These are phyloP conservation scores for Drosophila emarginata DNA, from an alignment of 2,888 invertebrate species.

Conservation along the genomic window DNA sequence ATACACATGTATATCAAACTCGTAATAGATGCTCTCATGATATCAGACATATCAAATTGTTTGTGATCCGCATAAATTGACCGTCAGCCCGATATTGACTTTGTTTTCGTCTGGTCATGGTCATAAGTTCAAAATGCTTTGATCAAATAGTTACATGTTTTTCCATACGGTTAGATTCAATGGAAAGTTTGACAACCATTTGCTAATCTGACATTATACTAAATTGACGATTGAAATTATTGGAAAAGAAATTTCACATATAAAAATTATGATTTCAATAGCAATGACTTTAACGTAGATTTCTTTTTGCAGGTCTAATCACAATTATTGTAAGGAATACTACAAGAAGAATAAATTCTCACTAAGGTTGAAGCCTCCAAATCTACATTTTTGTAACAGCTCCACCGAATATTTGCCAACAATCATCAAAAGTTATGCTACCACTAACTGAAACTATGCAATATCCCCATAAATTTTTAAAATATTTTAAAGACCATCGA, in stretches of 20 bases:
- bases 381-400: no score
- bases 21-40: conserved; percentile 1
- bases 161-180: background rate
- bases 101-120: conserved; percentile 6
- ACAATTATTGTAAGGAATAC: background rate
- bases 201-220: background rate
- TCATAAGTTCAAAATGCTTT: conserved; percentile 1
- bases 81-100: conserved; percentile 1
- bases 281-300: background rate
- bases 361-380: no score
- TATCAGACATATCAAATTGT: background rate
- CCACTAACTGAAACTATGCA: background rate
- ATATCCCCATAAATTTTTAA: background rate
- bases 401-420: background rate
- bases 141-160: background rate
- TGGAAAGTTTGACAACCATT: background rate
- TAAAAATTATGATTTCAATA: background rate
- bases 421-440: background rate
- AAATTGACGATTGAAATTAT: background rate
- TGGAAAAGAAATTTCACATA: background rate
- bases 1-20: conserved; percentile 10
- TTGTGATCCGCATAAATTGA: conserved; percentile 11
- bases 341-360: background rate
- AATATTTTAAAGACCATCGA: background rate
- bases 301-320: background rate